Percentiles rank a stretch among this genome's conserved stretches.
phyloP scores from a whole-genome alignment of 37 sponge, comb jelly and placozoan genomes.

The Oopsacas minuta region DNA sequence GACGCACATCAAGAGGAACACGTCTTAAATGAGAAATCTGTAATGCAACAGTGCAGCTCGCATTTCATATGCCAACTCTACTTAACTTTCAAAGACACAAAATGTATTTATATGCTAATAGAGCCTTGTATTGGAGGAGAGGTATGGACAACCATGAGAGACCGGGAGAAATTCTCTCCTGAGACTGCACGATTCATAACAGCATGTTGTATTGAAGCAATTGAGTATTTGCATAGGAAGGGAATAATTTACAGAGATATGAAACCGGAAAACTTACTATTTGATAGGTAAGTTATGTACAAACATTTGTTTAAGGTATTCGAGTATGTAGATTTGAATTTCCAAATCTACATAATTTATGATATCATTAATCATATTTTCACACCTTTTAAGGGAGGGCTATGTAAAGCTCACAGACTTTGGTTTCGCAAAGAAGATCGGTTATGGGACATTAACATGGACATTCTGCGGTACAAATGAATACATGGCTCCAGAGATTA shows the following conservation, averaged over 20 bases:
- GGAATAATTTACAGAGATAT: background rate
- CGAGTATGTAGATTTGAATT: too few species aligned
- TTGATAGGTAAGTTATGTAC: background rate
- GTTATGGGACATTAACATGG: background rate
- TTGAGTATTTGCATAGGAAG: background rate
- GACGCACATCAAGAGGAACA: conserved; percentile 44
- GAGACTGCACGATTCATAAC: background rate
- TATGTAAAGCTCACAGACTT: conserved; percentile 14
- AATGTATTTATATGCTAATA: conserved; percentile 32
- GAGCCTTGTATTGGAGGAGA: conserved; percentile 36
- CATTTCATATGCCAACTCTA: conserved; percentile 33
- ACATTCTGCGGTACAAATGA: conserved; percentile 9
- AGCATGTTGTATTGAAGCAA: background rate
- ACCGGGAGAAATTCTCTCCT: conserved; percentile 23
- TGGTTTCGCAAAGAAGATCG: conserved; percentile 12
- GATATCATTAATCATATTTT: background rate
- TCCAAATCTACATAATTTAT: too few species aligned
- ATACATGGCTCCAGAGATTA: conserved; percentile 3
- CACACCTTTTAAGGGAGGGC: background rate
- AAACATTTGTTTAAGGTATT: too few species aligned
- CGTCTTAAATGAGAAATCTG: conserved; percentile 29
- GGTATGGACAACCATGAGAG: conserved; percentile 35
- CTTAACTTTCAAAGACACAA: conserved; percentile 29
- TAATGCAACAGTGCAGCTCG: conserved; percentile 29
- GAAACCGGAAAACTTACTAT: background rate